These are phyloP conservation scores for Alaudala cheleensis DNA, from an alignment of 2,113 vertebrate genomes.

Conservation along the genomic window DNA sequence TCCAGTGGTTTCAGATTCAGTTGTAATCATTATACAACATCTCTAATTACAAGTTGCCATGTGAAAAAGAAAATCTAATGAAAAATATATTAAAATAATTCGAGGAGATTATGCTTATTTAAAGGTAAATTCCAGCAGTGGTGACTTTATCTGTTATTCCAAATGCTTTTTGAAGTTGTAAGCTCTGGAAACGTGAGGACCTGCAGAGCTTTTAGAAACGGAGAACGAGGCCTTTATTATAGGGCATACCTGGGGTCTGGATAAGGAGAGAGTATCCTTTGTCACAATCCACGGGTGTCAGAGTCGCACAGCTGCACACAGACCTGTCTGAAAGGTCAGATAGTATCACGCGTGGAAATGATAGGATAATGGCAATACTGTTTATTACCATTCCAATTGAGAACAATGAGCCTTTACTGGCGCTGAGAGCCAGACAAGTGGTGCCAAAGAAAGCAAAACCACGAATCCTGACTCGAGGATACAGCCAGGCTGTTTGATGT, in stretches of 20 bases:
- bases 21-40: background rate
- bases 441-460: background rate
- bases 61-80: background rate
- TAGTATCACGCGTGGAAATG: background rate
- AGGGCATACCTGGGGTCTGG: background rate
- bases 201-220: background rate
- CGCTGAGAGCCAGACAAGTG: background rate
- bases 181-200: background rate
- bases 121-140: background rate
- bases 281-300: background rate
- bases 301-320: background rate
- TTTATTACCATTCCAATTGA: background rate
- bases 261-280: background rate
- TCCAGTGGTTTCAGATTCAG: constrained; percentile 25
- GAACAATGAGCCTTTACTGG: background rate
- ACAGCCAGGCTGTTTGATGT: background rate
- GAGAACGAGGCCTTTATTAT: background rate
- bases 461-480: background rate
- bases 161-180: background rate
- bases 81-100: background rate
- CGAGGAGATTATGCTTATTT: background rate
- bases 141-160: background rate
- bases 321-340: background rate
- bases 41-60: background rate
- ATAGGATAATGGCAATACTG: background rate